These are phyloP conservation scores for Cylindroiulus punctatus DNA, from an alignment of 2,888 invertebrate genomes.

Conservation along the genomic window DNA sequence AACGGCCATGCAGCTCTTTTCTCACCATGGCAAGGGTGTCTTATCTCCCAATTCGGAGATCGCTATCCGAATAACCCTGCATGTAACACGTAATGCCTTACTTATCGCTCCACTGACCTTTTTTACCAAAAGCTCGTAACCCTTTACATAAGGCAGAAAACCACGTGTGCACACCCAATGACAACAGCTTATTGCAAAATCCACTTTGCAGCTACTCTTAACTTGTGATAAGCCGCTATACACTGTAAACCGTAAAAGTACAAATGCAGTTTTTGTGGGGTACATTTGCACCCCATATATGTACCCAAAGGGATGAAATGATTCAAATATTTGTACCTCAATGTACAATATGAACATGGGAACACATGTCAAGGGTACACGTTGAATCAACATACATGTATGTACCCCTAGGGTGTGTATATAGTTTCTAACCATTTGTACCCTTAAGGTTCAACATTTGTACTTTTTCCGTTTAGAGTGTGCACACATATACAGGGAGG, in stretches of 20 bases:
- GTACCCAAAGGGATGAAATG: no score
- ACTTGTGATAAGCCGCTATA: background rate
- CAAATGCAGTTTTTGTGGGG: no score
- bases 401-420: no score
- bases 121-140: background rate
- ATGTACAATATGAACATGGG: no score
- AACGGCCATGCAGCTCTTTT: background rate
- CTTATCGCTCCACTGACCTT: background rate
- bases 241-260: background rate
- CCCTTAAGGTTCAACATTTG: no score
- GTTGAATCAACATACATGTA: no score
- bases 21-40: background rate
- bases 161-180: background rate
- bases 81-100: background rate
- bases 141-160: constrained; percentile 40
- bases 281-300: no score
- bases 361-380: no score
- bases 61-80: constrained; percentile 40
- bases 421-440: no score
- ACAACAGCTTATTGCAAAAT: constrained; percentile 1
- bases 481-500: no score
- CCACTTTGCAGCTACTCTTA: background rate
- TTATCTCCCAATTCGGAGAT: constrained; percentile 3
- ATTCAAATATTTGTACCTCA: no score
- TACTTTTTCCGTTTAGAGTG: no score